Base-by-base conservation (phyloP, 2,797 vertebrate species). In the Sebastes minor region DNA sequence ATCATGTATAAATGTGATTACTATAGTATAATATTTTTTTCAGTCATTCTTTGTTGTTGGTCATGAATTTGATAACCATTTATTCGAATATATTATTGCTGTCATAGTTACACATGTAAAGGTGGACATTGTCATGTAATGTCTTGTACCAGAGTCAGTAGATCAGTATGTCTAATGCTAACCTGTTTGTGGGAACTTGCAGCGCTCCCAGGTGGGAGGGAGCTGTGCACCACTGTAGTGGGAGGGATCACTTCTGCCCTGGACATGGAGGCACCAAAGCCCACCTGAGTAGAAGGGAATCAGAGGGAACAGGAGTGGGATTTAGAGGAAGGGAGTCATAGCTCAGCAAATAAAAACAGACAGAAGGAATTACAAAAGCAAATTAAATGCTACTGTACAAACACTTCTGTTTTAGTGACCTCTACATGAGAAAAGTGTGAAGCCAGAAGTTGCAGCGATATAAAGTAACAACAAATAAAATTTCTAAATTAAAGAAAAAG, bases 121-220 rank as follows among this genome's bases (percentile, higher is more conserved):
- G 9, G 3, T 57, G 11, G 25, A 42, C 33, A 64, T 6, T 20
- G 3, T 32, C 16, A 52, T 71, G 28, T n/a, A 16, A 18, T 12
- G 3, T 4, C 2, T 6, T 32, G 1, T 14, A 56, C 5, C 61
- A 25, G 12, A 63, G 30, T 46, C 7, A 23, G 13, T 10, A 23
- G 8, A 27, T 57, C 4, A 20, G 8, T 18, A 9, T 42, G 28
- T 62, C 5, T 22, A 53, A 73, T 18, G 20, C 86, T 89, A 91
- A 97, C 97, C 96, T 96, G 94, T 93, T 95, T 96, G 74, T 95
- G 92, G 76, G 94, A 83, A 70, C 89, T 91, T 7, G 89, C 22
- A 60, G 90, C 76, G 85, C 92, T 92, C 32, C 95, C 95, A 80
- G 83, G 90, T 85, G 95, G 89, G 38, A 94, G 73, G 25, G 94